Evolutionary conservation across 2,113 vertebrate genomes (phyloP), one percentile per base, ranked within the genome.

Genomic region (Empidonax traillii): DNA sequence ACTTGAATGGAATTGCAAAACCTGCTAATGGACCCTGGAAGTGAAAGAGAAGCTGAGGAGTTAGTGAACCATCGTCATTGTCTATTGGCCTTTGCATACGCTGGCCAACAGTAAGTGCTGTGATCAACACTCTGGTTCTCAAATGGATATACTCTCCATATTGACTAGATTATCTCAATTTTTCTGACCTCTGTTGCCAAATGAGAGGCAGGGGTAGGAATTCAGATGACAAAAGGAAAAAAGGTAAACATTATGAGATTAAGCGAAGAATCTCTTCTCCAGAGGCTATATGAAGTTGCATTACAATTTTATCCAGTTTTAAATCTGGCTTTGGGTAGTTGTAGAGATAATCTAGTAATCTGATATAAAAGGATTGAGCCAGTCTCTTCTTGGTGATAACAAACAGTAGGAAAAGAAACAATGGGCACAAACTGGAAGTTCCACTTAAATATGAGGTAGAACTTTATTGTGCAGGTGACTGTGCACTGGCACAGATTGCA

Each of bases 221-320:
- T 75, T 65, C 30, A 73, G 52, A 31, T 56, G 30, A 39, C 9
- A 41, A 30, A 28, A 24, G 41, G 33, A 47, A 56, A 72, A 85
- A 25, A 1, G 1, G 1, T 20, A 65, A 61, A 55, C 0, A 0
- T 27, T n/a, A 20, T 33, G 8, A 65, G 14, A 62, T 33, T 13
- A 66, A 78, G 66, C 7, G 47, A 77, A 67, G 12, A 63, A 43
- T 68, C 35, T 3, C 7, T 59, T 81, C 25, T 74, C 51, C 52
- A 76, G 61, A 65, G 39, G 3, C 30, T 51, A 5, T 23, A 14
- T 61, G 52, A 72, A 30, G 49, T 35, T 82, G 30, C 35, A 33
- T 52, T 59, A 19, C 6, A 55, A 63, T 44, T 61, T 72, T 85
- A 43, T 13, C 31, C 5, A 52, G 24, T 72, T 92, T 85, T 16